Evolutionary conservation across 53 echinoderm and acorn worm genomes (phyloP).

Genomic region (Echinarachnius parma): DNA sequence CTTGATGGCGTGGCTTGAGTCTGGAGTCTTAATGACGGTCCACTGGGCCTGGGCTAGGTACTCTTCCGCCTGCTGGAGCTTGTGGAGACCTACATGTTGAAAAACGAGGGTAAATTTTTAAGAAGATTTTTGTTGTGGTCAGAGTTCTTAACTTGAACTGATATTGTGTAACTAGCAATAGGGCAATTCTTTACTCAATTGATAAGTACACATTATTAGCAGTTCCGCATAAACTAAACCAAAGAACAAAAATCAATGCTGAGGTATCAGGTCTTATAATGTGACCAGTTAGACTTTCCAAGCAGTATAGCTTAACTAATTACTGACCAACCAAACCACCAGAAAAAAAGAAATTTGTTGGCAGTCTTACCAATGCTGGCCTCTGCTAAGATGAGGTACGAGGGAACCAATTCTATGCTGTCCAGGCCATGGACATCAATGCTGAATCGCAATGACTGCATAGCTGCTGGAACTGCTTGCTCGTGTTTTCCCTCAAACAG

Average conservation of each 20-base stretch:
- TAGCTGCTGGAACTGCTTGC: constrained; percentile 95
- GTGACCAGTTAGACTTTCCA: no score
- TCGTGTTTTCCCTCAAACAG: constrained; percentile 96
- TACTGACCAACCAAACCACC: no score
- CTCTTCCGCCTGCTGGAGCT: constrained; percentile 88
- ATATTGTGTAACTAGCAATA: background rate
- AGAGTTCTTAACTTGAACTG: background rate
- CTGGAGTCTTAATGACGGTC: constrained; percentile 97
- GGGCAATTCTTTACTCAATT: background rate
- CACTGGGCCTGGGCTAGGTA: constrained; percentile 97
- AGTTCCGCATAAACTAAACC: no score
- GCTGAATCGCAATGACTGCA: constrained; percentile 94
- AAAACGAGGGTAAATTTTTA: background rate
- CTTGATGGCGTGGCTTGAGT: constrained; percentile 89
- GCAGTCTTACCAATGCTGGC: constrained; percentile 96
- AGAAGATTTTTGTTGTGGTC: background rate
- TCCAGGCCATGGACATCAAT: constrained; percentile 94
- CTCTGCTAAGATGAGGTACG: constrained; percentile 91
- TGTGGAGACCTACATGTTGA: constrained; percentile 67
- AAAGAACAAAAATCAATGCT: no score
- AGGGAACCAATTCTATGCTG: constrained; percentile 93
- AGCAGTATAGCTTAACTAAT: no score
- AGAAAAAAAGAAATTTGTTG: no score
- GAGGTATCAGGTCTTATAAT: no score
- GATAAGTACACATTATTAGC: background rate